These are phyloP conservation scores for Timandra comae DNA, from an alignment of 2,888 invertebrate species.

Conservation along the genomic window DNA sequence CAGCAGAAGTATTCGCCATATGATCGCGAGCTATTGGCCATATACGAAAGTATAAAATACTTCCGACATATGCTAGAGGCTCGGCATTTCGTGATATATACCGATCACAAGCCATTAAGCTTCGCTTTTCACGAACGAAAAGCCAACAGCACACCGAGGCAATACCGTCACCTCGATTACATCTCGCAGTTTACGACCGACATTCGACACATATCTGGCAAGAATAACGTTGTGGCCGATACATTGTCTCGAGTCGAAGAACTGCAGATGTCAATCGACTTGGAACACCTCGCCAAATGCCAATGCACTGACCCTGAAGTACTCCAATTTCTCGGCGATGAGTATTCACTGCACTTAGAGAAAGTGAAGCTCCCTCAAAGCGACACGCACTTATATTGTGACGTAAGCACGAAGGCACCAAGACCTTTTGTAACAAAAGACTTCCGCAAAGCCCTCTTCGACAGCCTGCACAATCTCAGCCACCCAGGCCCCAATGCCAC, in stretches of 20 bases:
- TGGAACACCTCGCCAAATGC: constrained; percentile 14
- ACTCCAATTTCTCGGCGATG: constrained; percentile 3
- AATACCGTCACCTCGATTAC: constrained; percentile 34
- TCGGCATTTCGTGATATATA: constrained; percentile 7
- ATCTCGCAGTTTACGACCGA: constrained; percentile 40
- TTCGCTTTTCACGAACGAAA: constrained; percentile 26
- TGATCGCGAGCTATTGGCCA: constrained; percentile 42
- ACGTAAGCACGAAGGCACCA: constrained; percentile 11
- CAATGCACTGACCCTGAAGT: constrained; percentile 19
- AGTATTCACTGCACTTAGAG: constrained; percentile 11
- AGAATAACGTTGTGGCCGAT: constrained; percentile 38
- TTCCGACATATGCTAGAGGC: constrained; percentile 40
- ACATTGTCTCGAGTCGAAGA: constrained; percentile 29
- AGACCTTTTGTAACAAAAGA: constrained; percentile 17
- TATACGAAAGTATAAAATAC: constrained; percentile 36
- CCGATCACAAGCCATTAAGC: constrained; percentile 40
- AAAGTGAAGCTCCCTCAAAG: constrained; percentile 8
- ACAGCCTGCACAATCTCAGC: constrained; percentile 17
- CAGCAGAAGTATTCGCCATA: constrained; percentile 38
- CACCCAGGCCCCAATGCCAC: constrained; percentile 22
- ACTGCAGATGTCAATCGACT: constrained; percentile 8
- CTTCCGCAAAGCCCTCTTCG: constrained; percentile 16
- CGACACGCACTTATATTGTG: constrained; percentile 14
- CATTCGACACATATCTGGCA: constrained; percentile 32
- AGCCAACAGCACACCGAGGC: constrained; percentile 34